Evolutionary conservation across 2,888 invertebrate species (phyloP), one percentile per base, ranked within the genome.

Genomic region (Habroteleia sp.): DNA sequence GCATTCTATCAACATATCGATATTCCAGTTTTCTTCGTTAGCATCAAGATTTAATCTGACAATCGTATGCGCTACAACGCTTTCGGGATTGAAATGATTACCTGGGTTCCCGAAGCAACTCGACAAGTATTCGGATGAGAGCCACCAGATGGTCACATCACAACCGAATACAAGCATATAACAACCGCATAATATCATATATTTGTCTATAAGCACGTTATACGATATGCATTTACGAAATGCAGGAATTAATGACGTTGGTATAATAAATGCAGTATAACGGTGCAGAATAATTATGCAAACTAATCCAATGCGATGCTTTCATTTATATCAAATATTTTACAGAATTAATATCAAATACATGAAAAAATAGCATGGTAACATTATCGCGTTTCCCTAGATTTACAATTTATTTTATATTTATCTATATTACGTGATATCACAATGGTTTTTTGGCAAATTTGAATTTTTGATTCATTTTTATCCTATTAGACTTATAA

Each of bases 51-150:
- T 71, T 75, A 81, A 82, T 84, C 81, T 74, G 77, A 69, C 78
- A 68, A 79, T 82, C 80, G 81, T 80, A 80, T 79, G 80, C 80
- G 81, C 82, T 81, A 83, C 83, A 82, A 82, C 81, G 83, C 81
- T 79, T 77, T 79, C 56, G 82, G 79, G 80, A 83, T 82, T 83
- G 54, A 60, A 75, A 75, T 75, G 75, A 72, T 75, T 75, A 72
- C 66, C 62, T 48, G 48, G 54, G 60, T 56, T 66, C 37, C 62
- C 62, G 66, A 73, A 75, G 69, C 77, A 73, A 68, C 60, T 60
- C 54, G 37, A 62, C 58, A 66, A 75, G 77, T 56, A 77, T 73
- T 77, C 69, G 77, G 69, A 73, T 69, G 77, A 66, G 77, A 75
- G 73, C 73, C 56, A 58, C 62, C 75, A 77, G 77, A 76, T 77